Conservation (phyloP, 2,113 vertebrate genomes). For the Alaudala cheleensis region DNA sequence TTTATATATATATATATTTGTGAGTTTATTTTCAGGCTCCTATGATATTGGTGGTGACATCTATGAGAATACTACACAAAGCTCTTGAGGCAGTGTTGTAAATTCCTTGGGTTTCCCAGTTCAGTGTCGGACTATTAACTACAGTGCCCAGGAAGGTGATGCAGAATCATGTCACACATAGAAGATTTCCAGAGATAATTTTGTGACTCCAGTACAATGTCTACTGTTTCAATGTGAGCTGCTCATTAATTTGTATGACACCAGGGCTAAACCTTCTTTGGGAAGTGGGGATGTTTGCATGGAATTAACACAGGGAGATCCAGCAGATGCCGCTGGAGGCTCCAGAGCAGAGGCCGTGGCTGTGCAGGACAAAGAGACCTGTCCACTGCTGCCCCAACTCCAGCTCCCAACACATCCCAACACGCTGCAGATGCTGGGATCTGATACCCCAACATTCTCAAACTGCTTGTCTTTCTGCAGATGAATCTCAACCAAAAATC, state of each 20-base stretch:
- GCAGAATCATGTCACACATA: not conserved
- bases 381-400: fast-evolving
- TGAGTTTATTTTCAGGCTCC: not conserved
- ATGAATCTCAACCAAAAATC: not conserved
- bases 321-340: not conserved
- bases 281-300: fast-evolving
- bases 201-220: not conserved
- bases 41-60: not conserved
- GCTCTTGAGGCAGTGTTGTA: not conserved
- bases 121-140: not conserved
- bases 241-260: fast-evolving
- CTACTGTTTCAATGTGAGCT: not conserved
- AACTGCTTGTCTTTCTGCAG: not conserved
- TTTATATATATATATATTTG: not conserved
- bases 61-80: not conserved
- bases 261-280: fast-evolving
- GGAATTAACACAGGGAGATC: not conserved
- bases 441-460: fast-evolving
- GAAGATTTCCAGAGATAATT: not conserved
- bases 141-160: not conserved
- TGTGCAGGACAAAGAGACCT: fast-evolving
- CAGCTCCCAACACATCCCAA: fast-evolving
- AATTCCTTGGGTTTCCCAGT: not conserved
- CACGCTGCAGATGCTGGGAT: not conserved
- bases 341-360: not conserved